These are phyloP conservation scores for Lordiphosa mommai DNA, from an alignment of 1,140 invertebrate genomes.

Conservation along the genomic window DNA sequence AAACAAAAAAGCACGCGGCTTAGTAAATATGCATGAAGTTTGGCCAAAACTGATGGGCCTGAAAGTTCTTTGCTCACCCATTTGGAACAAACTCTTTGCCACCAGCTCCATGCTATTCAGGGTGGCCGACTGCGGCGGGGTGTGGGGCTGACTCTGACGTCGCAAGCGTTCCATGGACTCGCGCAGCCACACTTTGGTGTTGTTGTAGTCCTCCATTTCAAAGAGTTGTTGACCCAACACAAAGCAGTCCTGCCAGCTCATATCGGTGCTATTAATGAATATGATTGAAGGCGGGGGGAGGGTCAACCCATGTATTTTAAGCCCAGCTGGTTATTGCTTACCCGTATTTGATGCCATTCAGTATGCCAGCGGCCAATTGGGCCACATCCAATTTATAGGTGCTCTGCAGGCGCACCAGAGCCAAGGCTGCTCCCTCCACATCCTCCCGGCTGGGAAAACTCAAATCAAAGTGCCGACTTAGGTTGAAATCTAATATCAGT, in stretches of 20 bases:
- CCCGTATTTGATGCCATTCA: conserved; percentile 93
- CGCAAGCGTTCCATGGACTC: conserved; percentile 87
- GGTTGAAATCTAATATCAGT: conserved; percentile 42
- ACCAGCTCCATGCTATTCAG: conserved; percentile 67
- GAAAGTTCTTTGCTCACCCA: conserved; percentile 85
- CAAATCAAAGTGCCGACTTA: conserved; percentile 83
- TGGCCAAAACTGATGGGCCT: conserved; percentile 86
- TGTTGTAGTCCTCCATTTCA: conserved; percentile 94
- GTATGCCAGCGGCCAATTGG: conserved; percentile 92
- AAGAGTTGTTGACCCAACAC: conserved; percentile 96
- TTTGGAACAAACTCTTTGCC: conserved; percentile 66
- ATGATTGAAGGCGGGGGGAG: conserved; percentile 3
- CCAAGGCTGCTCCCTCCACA: conserved; percentile 94
- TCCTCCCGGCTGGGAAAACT: conserved; percentile 94
- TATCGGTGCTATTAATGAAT: conserved; percentile 80
- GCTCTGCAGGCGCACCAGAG: conserved; percentile 95
- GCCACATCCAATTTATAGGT: conserved; percentile 96
- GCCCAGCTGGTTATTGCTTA: conserved; percentile 80
- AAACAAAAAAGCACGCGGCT: neutral
- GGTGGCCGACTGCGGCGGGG: conserved; percentile 82
- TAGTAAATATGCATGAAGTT: conserved; percentile 20
- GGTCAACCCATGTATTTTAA: conserved; percentile 46
- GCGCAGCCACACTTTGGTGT: conserved; percentile 96
- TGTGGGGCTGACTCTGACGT: conserved; percentile 26
- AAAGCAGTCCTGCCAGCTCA: conserved; percentile 95